These are phyloP conservation scores for Trinorchestia longiramus DNA, from an alignment of 1,140 invertebrate species.

Conservation along the genomic window DNA sequence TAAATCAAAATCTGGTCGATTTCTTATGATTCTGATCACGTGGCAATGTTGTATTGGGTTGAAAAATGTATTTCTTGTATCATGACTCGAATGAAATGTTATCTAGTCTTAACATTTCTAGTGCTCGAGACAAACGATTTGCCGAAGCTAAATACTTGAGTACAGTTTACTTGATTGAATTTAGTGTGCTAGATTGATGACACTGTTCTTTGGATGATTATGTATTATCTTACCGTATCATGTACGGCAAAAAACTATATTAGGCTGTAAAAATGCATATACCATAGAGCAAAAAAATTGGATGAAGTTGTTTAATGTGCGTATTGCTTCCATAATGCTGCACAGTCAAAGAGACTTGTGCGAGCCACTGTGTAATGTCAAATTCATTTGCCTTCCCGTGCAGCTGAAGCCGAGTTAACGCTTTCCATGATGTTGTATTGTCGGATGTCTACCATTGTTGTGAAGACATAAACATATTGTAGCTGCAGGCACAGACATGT, in stretches of 20 bases:
- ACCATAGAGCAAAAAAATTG: too few species aligned
- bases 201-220: too few species aligned
- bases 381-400: neutral
- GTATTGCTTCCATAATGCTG: neutral
- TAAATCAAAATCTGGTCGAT: neutral
- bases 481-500: neutral
- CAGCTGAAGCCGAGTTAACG: neutral
- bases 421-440: neutral
- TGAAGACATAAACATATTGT: neutral
- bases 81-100: neutral
- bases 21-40: too few species aligned
- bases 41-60: neutral
- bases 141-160: too few species aligned
- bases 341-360: neutral
- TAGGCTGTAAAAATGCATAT: too few species aligned
- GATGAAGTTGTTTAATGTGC: neutral
- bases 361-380: neutral
- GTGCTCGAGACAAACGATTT: neutral
- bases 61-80: neutral
- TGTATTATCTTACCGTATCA: too few species aligned
- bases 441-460: neutral
- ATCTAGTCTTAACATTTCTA: neutral
- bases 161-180: too few species aligned
- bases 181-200: too few species aligned
- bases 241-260: too few species aligned